Percentiles rank a stretch among this genome's conserved stretches.
Conservation (phyloP, 2,113 vertebrate genomes). For the Notarius quadriscutis region DNA sequence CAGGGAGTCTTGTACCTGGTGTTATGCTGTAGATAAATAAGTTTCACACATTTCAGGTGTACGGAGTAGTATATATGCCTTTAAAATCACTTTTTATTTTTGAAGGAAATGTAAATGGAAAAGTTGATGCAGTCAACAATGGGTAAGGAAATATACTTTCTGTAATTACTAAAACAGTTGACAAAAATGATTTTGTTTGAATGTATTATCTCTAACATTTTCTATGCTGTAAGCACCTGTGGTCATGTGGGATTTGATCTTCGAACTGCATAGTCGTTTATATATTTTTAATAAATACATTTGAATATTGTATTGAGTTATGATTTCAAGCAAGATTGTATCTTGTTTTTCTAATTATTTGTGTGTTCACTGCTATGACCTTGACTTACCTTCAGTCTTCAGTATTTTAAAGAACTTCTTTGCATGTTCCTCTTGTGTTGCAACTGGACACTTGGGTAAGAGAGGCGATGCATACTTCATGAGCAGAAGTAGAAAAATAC, state of each 20-base stretch:
- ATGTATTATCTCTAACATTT: background rate
- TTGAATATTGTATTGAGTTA: background rate
- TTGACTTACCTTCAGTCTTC: background rate
- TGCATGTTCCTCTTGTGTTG: background rate
- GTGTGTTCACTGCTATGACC: background rate
- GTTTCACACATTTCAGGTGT: background rate
- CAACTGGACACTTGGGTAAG: background rate
- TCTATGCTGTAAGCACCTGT: background rate
- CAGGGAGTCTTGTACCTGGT: background rate
- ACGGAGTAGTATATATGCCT: background rate
- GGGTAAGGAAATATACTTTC: conserved; percentile 36
- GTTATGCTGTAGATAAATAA: conserved; percentile 13
- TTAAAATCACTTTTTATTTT: conserved; percentile 15
- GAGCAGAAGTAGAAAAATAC: background rate
- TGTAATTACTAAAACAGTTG: background rate
- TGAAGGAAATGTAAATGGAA: conserved; percentile 43
- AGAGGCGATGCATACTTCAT: background rate
- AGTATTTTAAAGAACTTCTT: background rate
- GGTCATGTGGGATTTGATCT: background rate
- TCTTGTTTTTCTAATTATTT: background rate
- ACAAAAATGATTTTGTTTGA: background rate
- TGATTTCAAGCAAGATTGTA: background rate
- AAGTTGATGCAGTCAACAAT: conserved; percentile 24
- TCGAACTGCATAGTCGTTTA: background rate
- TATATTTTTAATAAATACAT: background rate